These are phyloP conservation scores for Sminthurinus aureus DNA, from an alignment of 2,888 invertebrate species.

Conservation along the genomic window DNA sequence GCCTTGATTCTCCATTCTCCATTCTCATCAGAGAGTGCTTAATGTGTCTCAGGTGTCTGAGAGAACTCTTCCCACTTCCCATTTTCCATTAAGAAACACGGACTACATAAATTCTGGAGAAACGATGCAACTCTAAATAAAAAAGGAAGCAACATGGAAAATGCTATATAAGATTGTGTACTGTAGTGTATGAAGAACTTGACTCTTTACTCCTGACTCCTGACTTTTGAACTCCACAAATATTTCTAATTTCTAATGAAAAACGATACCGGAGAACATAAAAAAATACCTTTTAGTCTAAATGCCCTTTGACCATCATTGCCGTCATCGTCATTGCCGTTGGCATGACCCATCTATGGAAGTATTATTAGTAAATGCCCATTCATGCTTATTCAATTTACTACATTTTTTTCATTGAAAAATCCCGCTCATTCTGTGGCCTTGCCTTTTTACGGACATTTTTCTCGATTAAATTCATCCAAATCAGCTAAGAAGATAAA, in stretches of 20 bases:
- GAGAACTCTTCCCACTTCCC: not conserved
- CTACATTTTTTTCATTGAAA: too few species aligned
- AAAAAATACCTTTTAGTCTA: not conserved
- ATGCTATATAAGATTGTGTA: too few species aligned
- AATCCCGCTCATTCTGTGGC: too few species aligned
- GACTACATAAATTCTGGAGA: conserved; percentile 36
- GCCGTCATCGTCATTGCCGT: too few species aligned
- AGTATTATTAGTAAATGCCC: not conserved
- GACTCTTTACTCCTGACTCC: conserved; percentile 29
- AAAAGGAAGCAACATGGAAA: too few species aligned
- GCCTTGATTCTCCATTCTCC: not conserved
- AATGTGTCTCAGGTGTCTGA: conserved; percentile 44
- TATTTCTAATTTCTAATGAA: conserved; percentile 32
- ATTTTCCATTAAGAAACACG: conserved; percentile 34
- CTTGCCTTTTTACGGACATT: too few species aligned
- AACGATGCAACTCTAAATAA: too few species aligned
- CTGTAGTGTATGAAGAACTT: too few species aligned
- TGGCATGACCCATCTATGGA: not conserved
- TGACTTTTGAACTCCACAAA: conserved; percentile 40
- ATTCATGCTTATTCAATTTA: too few species aligned
- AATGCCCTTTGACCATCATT: too few species aligned
- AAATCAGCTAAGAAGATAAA: too few species aligned
- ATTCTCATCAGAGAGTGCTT: conserved; percentile 12
- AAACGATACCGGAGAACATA: conserved; percentile 1
- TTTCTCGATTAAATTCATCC: too few species aligned